phyloP scores from a whole-genome alignment of 2,888 invertebrate genomes.

The Agrilus mali region DNA sequence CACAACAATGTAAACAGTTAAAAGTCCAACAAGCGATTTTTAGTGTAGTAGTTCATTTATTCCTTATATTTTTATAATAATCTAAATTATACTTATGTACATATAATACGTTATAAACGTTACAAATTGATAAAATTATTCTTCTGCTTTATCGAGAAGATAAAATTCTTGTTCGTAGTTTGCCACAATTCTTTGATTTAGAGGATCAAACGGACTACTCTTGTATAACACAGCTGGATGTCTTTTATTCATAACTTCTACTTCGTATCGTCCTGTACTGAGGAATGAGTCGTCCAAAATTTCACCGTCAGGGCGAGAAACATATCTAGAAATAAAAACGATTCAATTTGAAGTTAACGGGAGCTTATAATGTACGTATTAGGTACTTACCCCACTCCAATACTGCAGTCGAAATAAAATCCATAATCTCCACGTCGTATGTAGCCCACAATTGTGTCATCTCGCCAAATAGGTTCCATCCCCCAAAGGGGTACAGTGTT shows the following conservation, averaged over 20 bases:
- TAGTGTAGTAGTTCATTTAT: no score
- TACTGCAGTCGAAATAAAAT: slow-evolving; percentile 42
- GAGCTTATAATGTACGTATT: background rate
- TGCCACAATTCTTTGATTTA: slow-evolving; percentile 60
- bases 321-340: slow-evolving; percentile 33
- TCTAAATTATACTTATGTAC: no score
- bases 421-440: slow-evolving; percentile 73
- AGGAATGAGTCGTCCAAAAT: slow-evolving; percentile 53
- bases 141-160: no score
- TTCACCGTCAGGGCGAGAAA: slow-evolving; percentile 43
- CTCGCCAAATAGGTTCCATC: slow-evolving; percentile 70
- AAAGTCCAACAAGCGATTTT: no score
- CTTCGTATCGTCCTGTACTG: slow-evolving; percentile 58
- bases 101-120: no score
- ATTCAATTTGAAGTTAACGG: background rate
- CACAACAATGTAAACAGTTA: no score
- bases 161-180: slow-evolving; percentile 40
- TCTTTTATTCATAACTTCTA: slow-evolving; percentile 66
- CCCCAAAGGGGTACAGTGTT: slow-evolving; percentile 71
- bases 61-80: no score
- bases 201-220: slow-evolving; percentile 73
- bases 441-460: slow-evolving; percentile 65
- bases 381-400: slow-evolving; percentile 51
- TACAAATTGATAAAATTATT: no score
- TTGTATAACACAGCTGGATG: slow-evolving; percentile 58